Evolutionary conservation across 2,113 vertebrate species (phyloP), one percentile per base, ranked within the genome.

Genomic region (Fregetta grallaria): DNA sequence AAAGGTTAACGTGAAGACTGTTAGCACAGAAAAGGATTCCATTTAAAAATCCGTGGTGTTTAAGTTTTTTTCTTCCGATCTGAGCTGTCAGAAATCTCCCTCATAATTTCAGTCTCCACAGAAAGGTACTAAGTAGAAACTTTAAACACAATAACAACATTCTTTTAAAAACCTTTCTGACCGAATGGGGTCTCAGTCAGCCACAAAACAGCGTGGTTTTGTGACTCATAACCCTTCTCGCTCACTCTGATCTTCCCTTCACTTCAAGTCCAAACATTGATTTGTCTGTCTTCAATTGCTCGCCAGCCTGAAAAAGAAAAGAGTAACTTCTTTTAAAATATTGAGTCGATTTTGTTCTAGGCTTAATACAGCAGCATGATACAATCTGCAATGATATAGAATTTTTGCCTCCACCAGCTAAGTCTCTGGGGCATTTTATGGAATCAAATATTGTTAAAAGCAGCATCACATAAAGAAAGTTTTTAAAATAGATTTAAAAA

Each of bases 401-500:
- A 20, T 70, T 90, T 82, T 89, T 65, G 34, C 42, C 27, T 89
- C 38, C 11, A 62, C 23, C 76, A 95, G 72, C 45, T 40, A 77
- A 71, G 22, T 78, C 95, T 88, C 90, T 47, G 44, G n/a, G 25
- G 61, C 36, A 61, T 88, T 93, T 91, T 52, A 89, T 65, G 38
- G 42, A 92, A 96, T 78, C 71, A 83, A 90, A 77, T 86, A 88
- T 70, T 83, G 59, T 92, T 83, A 93, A 84, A 92, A 90, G 72
- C 65, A 90, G 55, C 68, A 93, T 88, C 67, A 45, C 44, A 88
- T 50, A 59, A 73, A 88, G 63, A 34, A 88, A 80, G 55, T 36
- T 93, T 94, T 71, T 16, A 44, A 93, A 95, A 96, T 63, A 96
- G 82, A 77, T 80, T 88, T 77, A 30, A 94, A 90, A 91, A 79